Conservation (phyloP, 2,113 vertebrate species). For the Rhinoderma darwinii region DNA sequence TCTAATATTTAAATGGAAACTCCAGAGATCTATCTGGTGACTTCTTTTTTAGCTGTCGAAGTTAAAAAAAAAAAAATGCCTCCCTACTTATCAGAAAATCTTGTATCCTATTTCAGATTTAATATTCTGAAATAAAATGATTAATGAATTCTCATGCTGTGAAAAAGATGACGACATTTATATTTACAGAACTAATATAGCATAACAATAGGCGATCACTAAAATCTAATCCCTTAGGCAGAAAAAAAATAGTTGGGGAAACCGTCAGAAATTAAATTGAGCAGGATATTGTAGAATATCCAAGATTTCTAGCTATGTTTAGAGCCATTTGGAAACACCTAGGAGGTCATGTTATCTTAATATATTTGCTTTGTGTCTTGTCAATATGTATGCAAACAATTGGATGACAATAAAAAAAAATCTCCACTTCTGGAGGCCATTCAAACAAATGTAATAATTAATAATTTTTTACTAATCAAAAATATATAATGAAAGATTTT, state of each 20-base stretch:
- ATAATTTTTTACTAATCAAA: no score
- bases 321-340: background rate
- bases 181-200: conserved; percentile 3
- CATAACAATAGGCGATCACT: background rate
- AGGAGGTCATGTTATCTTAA: background rate
- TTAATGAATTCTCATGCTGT: conserved; percentile 12
- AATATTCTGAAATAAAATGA: background rate
- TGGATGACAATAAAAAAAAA: no score
- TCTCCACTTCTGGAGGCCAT: no score
- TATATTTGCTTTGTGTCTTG: background rate
- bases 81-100: background rate
- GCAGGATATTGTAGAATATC: background rate
- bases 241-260: background rate
- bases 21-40: background rate
- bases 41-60: background rate
- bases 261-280: background rate
- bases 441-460: no score
- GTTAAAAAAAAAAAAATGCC: background rate
- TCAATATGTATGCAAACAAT: background rate
- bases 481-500: no score
- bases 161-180: conserved; percentile 27
- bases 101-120: background rate
- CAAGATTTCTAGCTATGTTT: background rate
- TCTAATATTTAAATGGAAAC: no score
- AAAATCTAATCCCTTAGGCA: background rate